These are phyloP conservation scores for Trissoscelio sp. DNA, from an alignment of 2,888 invertebrate species.

Conservation along the genomic window DNA sequence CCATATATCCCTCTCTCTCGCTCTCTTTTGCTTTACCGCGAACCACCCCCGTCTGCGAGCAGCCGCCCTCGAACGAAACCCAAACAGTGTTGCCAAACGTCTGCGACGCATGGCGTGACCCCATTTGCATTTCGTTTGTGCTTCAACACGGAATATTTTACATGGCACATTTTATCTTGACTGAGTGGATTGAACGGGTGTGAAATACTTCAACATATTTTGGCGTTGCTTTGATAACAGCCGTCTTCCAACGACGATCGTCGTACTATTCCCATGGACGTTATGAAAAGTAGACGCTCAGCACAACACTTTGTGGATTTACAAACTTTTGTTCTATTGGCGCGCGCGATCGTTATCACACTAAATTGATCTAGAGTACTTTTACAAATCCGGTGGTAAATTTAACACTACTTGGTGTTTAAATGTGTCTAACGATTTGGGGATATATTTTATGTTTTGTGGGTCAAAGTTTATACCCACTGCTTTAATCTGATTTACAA, in stretches of 20 bases:
- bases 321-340: constrained; percentile 17
- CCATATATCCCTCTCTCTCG: constrained; percentile 55
- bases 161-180: constrained; percentile 76
- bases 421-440: no score
- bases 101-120: constrained; percentile 79
- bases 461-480: no score
- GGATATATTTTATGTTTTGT: no score
- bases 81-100: constrained; percentile 82
- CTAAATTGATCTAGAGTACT: constrained; percentile 35
- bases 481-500: no score
- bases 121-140: constrained; percentile 82
- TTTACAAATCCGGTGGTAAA: no score
- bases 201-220: constrained; percentile 63
- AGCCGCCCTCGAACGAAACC: constrained; percentile 76
- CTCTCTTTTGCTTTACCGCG: constrained; percentile 74
- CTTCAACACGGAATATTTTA: constrained; percentile 80
- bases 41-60: constrained; percentile 77
- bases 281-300: constrained; percentile 39
- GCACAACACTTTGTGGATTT: constrained; percentile 18
- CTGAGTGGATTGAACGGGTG: constrained; percentile 68
- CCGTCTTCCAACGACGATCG: constrained; percentile 31
- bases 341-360: constrained; percentile 29
- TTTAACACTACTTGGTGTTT: no score
- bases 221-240: constrained; percentile 52
- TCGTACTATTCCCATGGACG: constrained; percentile 11